A percentile compares a stretch with the other conserved stretches of the same genome.
These are phyloP conservation scores for Sphinx pinastri DNA, from an alignment of 2,888 invertebrate species.

Conservation along the genomic window DNA sequence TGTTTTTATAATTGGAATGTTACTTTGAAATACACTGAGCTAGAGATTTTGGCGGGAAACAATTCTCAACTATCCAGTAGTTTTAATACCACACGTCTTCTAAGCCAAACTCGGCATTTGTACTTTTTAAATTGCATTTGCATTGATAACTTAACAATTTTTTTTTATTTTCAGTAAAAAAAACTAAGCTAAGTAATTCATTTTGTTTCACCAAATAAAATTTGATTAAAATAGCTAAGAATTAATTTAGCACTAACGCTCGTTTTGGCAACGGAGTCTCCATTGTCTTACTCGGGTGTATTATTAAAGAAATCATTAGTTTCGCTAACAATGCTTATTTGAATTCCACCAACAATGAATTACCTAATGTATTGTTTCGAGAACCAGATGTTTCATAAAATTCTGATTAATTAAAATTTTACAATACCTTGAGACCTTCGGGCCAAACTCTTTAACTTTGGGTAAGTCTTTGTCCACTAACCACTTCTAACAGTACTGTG, in stretches of 20 bases:
- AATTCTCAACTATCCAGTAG: neutral
- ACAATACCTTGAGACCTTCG: neutral
- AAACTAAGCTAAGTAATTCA: too few relatives aligned
- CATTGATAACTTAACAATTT: too few relatives aligned
- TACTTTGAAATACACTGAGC: too few relatives aligned
- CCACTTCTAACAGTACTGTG: conserved; percentile 3
- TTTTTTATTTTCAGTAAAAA: too few relatives aligned
- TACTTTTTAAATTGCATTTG: too few relatives aligned
- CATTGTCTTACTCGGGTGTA: conserved; percentile 50
- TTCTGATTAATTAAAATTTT: neutral
- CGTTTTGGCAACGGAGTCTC: conserved; percentile 25
- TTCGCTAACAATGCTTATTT: conserved; percentile 60
- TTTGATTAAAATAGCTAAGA: too few relatives aligned
- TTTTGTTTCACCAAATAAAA: neutral
- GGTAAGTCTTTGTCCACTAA: conserved; percentile 15
- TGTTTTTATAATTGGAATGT: too few relatives aligned
- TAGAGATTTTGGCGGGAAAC: neutral
- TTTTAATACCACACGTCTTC: too few relatives aligned
- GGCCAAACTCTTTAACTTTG: neutral
- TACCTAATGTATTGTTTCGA: conserved; percentile 40
- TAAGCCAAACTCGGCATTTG: too few relatives aligned
- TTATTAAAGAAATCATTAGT: conserved; percentile 55
- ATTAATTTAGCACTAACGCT: neutral
- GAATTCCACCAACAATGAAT: conserved; percentile 47
- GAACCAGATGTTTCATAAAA: conserved; percentile 13